Evolutionary conservation across 2,797 vertebrate genomes (phyloP), one percentile per base, ranked within the genome.

Genomic region (Pipistrellus nathusii): DNA sequence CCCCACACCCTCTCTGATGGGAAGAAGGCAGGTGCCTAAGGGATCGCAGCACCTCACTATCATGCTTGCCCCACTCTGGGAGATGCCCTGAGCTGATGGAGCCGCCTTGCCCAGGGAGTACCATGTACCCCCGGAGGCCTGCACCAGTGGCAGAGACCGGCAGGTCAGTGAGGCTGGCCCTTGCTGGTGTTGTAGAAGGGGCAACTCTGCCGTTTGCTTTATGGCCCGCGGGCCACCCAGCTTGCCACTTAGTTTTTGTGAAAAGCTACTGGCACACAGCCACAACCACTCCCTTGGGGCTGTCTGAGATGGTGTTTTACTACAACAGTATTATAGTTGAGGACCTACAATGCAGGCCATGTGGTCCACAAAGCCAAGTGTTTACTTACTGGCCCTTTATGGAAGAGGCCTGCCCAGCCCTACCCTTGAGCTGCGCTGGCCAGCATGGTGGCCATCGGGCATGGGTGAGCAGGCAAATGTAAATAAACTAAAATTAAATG

Each of bases 271-370:
- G 80, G 46, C 94, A 86, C 66, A 30, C 0, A 25, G 72, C 6
- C 41, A 57, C 17, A 27, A 23, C 8, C 51, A 30, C 35, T 81
- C 20, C 18, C 51, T 78, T 41, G 17, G 23, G 17, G 38, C 11
- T 27, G 20, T 10, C 59, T 7, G 0, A 23, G 66, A 57, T 48
- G 72, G 59, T 15, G 48, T 69, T 59, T 6, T 35, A 41, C 44
- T 25, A n/a, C 3, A 86, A 27, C 0, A 21, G 53, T 23, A n/a
- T n/a, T n/a, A n/a, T n/a, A 21, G 17, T 8, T 80, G 59, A 85
- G 20, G 8, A 21, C 20, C 5, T 8, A 12, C 11, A 73, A 46
- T 4, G 27, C 2, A 64, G 23, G 9, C 30, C 0, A 0, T n/a
- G 30, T 55, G 71, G 12, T 20, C 57, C 23, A 6, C 20, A 46